These are phyloP conservation scores for Lepus oiostolus DNA, from an alignment of 2,797 vertebrate species.

Conservation along the genomic window DNA sequence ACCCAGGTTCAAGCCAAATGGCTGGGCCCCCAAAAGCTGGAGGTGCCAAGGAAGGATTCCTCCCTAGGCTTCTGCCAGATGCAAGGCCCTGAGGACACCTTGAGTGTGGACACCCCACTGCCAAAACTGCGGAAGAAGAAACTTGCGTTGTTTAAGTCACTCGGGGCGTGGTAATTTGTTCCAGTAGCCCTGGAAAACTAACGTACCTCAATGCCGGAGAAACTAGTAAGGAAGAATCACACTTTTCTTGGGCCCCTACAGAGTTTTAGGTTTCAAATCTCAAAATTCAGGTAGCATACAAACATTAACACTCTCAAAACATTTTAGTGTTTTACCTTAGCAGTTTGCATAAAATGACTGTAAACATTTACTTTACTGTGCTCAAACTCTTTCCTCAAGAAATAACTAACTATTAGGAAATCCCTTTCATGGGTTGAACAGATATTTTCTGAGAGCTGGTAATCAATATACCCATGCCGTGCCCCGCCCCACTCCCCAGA, in stretches of 20 bases:
- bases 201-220: background rate
- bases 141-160: background rate
- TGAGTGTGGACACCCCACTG: background rate
- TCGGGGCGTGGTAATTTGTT: background rate
- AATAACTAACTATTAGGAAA: conserved; percentile 27
- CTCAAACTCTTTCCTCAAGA: conserved; percentile 86
- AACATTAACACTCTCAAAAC: background rate
- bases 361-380: conserved; percentile 26
- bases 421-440: background rate
- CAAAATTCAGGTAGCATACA: background rate
- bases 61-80: background rate
- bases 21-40: background rate
- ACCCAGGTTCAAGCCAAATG: accelerated
- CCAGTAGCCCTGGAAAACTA: background rate
- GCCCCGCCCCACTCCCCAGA: background rate
- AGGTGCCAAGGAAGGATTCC: background rate
- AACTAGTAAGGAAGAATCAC: background rate
- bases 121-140: background rate
- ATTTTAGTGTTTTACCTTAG: conserved; percentile 14
- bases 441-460: conserved; percentile 55
- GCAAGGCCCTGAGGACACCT: accelerated
- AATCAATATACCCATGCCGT: background rate
- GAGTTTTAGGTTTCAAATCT: background rate
- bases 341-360: conserved; percentile 19
- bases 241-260: background rate